Evolutionary conservation across 2,888 invertebrate genomes (phyloP), one percentile per base, ranked within the genome.

Genomic region (Drosophila mulleri): DNA sequence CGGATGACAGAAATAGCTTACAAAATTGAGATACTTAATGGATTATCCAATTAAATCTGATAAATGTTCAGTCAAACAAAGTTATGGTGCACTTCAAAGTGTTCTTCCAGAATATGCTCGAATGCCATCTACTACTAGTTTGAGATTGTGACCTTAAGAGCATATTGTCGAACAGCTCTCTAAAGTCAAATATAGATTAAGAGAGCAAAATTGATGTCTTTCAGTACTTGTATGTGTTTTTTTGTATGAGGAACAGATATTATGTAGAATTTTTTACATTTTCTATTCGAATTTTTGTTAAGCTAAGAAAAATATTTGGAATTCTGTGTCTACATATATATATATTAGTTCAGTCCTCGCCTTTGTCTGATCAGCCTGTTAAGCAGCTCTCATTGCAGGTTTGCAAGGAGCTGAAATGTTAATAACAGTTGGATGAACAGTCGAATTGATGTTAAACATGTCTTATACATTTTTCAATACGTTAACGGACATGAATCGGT

Each of bases 11-110:
- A 23, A 37, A 69, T 12, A 12, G 32, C 50, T 32, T n/a, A 7
- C 39, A 11, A 47, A 57, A 48, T 35, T 57, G 16, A 32, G 16
- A 44, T 57, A 57, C 35, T 57, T 57, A 44, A 57, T 57, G 32
- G 57, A 57, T 57, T 44, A 39, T 44, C 26, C 41, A 54, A 39
- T 54, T 54, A 54, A 54, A 26, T 41, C 54, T n/a, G 23, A 39
- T 41, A 54, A 54, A 26, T 41, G 26, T 16, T 18, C 29, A 16
- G 42, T 42, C 56, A 42, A 42, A 32, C 16, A 6, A 32, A 57
- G 14, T 57, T 56, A 42, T 32, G 42, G 6, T 20, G 20, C 18
- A 20, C 3, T 44, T 26, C 3, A 9, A 23, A 16, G 14, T 52
- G 35, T 0, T 20, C 8, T 20, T 9, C 11, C 29, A 16, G 7